Conservation (phyloP, 1,140 invertebrate genomes). For the Mylabris phalerata region DNA sequence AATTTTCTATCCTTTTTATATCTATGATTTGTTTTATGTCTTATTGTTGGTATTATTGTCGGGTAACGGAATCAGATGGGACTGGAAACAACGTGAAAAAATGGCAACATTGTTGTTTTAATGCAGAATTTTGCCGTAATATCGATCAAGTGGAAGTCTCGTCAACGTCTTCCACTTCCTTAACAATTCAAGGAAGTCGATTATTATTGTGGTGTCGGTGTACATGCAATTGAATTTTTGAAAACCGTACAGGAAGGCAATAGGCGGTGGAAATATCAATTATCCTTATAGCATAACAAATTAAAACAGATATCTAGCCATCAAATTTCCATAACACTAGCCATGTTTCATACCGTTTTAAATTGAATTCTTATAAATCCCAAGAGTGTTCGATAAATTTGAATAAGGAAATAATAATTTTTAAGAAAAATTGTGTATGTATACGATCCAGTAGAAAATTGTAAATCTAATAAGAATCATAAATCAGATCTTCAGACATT, state of each 20-base stretch:
- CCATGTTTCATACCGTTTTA: background rate
- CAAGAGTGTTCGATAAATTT: constrained; percentile 4
- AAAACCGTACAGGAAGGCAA: background rate
- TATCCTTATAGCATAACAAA: background rate
- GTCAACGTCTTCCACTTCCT: constrained; percentile 1
- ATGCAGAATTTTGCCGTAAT: too few species aligned
- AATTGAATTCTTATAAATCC: constrained; percentile 7
- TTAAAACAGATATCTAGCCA: constrained; percentile 2
- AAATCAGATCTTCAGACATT: constrained; percentile 5
- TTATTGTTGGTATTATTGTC: too few species aligned
- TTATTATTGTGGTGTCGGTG: constrained; percentile 7
- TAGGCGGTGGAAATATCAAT: background rate
- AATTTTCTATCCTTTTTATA: too few species aligned
- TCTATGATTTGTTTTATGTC: too few species aligned
- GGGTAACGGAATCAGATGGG: too few species aligned
- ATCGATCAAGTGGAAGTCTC: background rate
- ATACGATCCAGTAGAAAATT: too few species aligned
- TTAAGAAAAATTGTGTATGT: too few species aligned
- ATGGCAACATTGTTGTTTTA: too few species aligned
- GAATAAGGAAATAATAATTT: too few species aligned
- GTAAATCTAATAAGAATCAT: background rate
- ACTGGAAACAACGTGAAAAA: too few species aligned
- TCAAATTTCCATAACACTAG: constrained; percentile 2
- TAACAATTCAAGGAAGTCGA: background rate
- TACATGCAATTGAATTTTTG: background rate